Evolutionary conservation across 2,888 invertebrate species (phyloP).

Genomic region (Philhelius pedissequus): DNA sequence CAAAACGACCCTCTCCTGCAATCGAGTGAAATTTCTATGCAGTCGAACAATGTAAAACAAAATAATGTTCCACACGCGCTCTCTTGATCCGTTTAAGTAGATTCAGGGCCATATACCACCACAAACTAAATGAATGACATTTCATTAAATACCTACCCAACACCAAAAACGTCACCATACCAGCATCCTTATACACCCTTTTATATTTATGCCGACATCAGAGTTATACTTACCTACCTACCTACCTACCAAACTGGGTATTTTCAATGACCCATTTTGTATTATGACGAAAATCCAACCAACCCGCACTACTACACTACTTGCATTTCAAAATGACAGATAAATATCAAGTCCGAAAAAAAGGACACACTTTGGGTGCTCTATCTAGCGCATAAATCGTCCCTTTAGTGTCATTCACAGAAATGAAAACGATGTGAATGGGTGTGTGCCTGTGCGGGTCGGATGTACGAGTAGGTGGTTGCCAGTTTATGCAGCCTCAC

Average conservation of each 20-base stretch:
- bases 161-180: not conserved
- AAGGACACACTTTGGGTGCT: constrained; percentile 10
- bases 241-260: too few relatives aligned
- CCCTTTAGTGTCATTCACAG: constrained; percentile 38
- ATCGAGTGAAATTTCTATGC: not conserved
- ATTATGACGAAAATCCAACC: not conserved
- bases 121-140: constrained; percentile 56
- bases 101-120: constrained; percentile 42
- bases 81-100: not conserved
- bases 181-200: not conserved
- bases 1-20: not conserved
- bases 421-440: not conserved
- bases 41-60: not conserved
- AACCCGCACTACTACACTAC: not conserved
- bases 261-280: constrained; percentile 59
- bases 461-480: not conserved
- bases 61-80: constrained; percentile 5
- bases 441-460: not conserved
- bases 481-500: not conserved
- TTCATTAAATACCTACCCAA: constrained; percentile 52
- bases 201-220: not conserved
- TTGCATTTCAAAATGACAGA: constrained; percentile 37
- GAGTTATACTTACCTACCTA: constrained; percentile 12
- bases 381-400: constrained; percentile 46
- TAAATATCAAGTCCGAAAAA: constrained; percentile 52